These are phyloP conservation scores for Atherinosoma microstoma DNA, from an alignment of 2,797 vertebrate species.

Conservation along the genomic window DNA sequence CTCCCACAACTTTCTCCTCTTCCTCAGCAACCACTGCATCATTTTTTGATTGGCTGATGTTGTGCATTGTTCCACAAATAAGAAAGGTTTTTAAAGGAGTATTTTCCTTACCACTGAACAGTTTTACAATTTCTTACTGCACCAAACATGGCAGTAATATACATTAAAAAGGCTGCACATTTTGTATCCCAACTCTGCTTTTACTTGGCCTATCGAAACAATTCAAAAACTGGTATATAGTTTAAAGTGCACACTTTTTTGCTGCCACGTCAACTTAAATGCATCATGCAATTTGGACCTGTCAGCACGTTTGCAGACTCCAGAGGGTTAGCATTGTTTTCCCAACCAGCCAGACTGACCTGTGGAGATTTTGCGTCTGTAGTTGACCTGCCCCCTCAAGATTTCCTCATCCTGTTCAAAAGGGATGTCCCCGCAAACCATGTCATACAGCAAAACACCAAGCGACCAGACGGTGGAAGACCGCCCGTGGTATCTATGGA, in stretches of 20 bases:
- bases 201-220: too few relatives aligned
- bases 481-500: constrained; percentile 96
- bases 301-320: not conserved
- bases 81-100: too few relatives aligned
- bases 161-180: too few relatives aligned
- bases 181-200: too few relatives aligned
- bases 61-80: too few relatives aligned
- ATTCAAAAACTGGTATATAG: not conserved
- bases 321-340: not conserved
- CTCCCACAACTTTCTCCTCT: too few relatives aligned
- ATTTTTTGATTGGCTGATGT: too few relatives aligned
- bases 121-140: too few relatives aligned
- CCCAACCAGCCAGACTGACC: constrained; percentile 75
- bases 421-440: constrained; percentile 98
- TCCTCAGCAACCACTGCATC: too few relatives aligned
- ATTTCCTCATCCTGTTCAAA: constrained; percentile 99
- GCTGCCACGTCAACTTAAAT: not conserved
- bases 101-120: too few relatives aligned
- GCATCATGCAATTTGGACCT: not conserved
- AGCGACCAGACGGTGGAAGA: constrained; percentile 97
- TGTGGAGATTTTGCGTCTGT: constrained; percentile 89
- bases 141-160: too few relatives aligned
- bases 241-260: not conserved
- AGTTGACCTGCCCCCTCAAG: constrained; percentile 88
- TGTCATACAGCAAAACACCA: constrained; percentile 95